Evolutionary conservation across 2,797 vertebrate species (phyloP).

Genomic region (Pelobates cultripes): DNA sequence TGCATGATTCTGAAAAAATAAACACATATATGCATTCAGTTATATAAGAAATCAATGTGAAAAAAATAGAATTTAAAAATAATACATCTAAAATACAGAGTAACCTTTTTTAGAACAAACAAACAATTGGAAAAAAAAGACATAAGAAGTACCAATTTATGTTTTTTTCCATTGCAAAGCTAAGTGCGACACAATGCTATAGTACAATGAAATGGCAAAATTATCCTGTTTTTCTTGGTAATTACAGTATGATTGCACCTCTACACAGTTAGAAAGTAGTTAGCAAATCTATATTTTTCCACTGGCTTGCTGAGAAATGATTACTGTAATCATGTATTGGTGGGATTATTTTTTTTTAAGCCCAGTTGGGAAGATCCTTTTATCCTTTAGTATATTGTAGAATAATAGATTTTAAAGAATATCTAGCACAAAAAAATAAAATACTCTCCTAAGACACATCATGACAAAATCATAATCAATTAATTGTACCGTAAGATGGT

Average conservation of each 20-base stretch:
- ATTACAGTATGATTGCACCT: slow-evolving; percentile 53
- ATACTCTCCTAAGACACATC: background rate
- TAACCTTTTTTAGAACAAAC: background rate
- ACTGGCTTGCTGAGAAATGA: slow-evolving; percentile 48
- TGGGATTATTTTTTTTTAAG: slow-evolving; percentile 35
- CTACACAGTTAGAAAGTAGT: slow-evolving; percentile 37
- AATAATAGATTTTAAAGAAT: too few species aligned
- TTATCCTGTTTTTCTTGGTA: slow-evolving; percentile 42
- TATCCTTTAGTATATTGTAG: slow-evolving; percentile 2
- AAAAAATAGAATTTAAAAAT: too few species aligned
- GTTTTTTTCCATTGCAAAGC: slow-evolving; percentile 29
- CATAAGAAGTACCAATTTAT: slow-evolving; percentile 30
- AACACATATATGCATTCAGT: too few species aligned
- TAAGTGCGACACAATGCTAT: slow-evolving; percentile 13
- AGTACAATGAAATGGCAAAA: slow-evolving; percentile 22
- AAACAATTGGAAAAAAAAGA: slow-evolving; percentile 14
- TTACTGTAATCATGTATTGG: slow-evolving; percentile 47
- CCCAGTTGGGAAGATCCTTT: slow-evolving; percentile 26
- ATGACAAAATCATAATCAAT: background rate
- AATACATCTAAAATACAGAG: too few species aligned
- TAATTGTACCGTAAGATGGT: too few species aligned
- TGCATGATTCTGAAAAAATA: too few species aligned
- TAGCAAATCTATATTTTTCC: slow-evolving; percentile 55
- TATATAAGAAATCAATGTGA: too few species aligned
- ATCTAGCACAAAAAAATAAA: background rate